Evolutionary conservation across 2,797 vertebrate species (phyloP), one percentile per base, ranked within the genome.

Genomic region (Sebastes kiyomatsui): DNA sequence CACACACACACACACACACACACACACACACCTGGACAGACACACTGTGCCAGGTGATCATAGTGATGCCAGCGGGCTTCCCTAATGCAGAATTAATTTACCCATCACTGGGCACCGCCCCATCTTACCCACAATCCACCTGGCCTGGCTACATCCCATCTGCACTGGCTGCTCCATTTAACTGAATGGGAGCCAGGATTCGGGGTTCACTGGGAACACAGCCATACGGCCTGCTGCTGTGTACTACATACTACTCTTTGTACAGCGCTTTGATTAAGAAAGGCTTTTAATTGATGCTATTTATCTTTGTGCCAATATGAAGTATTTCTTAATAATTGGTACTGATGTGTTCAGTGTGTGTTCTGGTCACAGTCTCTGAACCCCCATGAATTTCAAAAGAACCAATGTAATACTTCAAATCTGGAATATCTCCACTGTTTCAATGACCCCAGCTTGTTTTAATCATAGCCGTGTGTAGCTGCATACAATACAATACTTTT

Each of bases 71-170:
- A 78, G 85, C 67, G 54, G 79, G 87, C 55, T 80, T 87, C 80
- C 69, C 83, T 91, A 91, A 91, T 89, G 83, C 92, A 78, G 61
- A 92, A 92, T 93, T 92, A 91, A 94, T 93, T 93, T 80, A 82
- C 35, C 62, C 62, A 79, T 88, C 66, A 74, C 75, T 82, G 73
- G 65, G 81, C 74, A 72, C 62, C 33, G 28, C 72, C 79, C 82
- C 28, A 56, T 71, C 33, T 74, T 84, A 76, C 86, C 86, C 79
- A 86, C 60, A 87, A 86, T 75, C 77, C 83, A 85, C 83, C 79
- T 84, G 89, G 74, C 78, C 79, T 75, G 80, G 75, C 75, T 55
- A 54, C 13, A 52, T 74, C 78, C 79, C 65, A 83, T 72, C 70
- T 83, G 80, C 67, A 79, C 72, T 60, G 67, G 68, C 42, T 79